Percentiles rank a stretch among this genome's conserved stretches.
These are phyloP conservation scores for Eupithecia abbreviata DNA, from an alignment of 2,888 invertebrate genomes.

Conservation along the genomic window DNA sequence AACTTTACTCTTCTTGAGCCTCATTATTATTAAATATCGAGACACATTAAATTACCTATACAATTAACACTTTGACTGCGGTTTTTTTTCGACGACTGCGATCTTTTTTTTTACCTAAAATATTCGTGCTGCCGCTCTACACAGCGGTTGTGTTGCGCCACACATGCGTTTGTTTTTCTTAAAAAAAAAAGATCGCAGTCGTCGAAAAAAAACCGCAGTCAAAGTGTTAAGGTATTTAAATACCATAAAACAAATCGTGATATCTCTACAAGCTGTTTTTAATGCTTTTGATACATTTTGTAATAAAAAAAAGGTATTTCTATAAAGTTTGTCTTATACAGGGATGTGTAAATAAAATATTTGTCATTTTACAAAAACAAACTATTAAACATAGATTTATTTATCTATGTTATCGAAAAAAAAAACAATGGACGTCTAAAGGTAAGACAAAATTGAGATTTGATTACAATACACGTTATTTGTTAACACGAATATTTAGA, in stretches of 20 bases:
- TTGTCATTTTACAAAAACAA: not conserved
- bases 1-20: not conserved
- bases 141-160: too few species aligned
- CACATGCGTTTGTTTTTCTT: too few species aligned
- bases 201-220: too few species aligned
- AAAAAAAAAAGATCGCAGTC: too few species aligned
- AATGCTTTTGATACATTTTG: not conserved
- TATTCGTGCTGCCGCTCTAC: too few species aligned
- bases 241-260: not conserved
- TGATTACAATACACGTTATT: not conserved
- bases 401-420: not conserved
- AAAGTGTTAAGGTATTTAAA: not conserved
- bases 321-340: not conserved
- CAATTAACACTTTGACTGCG: too few species aligned
- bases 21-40: not conserved
- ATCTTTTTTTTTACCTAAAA: too few species aligned
- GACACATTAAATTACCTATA: not conserved
- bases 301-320: not conserved
- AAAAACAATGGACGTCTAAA: not conserved
- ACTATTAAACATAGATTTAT: not conserved
- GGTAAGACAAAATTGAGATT: not conserved
- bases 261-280: not conserved
- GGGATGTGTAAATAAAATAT: not conserved
- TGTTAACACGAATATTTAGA: conserved; percentile 4
- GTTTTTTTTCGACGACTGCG: too few species aligned